Base-by-base conservation (phyloP, 2,797 vertebrate species). In the Gila robusta region DNA sequence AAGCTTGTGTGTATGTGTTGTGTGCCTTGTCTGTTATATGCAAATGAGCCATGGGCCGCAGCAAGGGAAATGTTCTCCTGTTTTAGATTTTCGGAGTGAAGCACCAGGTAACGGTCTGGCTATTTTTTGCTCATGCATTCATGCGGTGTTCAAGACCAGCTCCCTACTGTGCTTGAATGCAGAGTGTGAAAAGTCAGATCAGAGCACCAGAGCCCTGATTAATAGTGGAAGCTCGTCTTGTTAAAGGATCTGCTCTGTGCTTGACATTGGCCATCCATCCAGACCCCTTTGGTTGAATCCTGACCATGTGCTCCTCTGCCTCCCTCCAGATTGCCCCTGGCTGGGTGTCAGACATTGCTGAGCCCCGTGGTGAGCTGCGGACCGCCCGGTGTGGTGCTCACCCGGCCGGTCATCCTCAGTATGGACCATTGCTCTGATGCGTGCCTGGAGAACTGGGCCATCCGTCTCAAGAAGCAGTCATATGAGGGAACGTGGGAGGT, bases 401-500 rank as follows among this genome's bases (percentile, higher is more conserved):
- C 98, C 66, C 95, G 98, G 41, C 98, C 98, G 0, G 97, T 98
- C 93, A 98, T 99, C 95, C 96, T 99, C 86, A 96, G 96, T 91
- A 97, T 99, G 97, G 97, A 98, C 92, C 98, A 99, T 93, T 99
- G 98, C 59, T 98, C 97, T 81, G 98, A 99, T 91, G 97, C 97
- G 88, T 96, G 96, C 70, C 95, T 97, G 0, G 98, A 99, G 92
- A 98, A 98, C 95, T 99, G 98, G 98, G 97, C 97, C 93, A 95
- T 99, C 87, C 96, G 94, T 81, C 97, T 99, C 91, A 99, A 99
- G 95, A 99, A 99, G 93, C 98, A 99, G 93, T 98, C 96, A 0
- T 98, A 98, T 0, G 98, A 98, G 91, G 98, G 98, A 89, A 94
- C 94, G 2, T 99, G 98, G 98, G 98, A 99, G 98, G 98, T 99